phyloP scores from a whole-genome alignment of 2,888 invertebrate species.

The Ypsolopha sequella region DNA sequence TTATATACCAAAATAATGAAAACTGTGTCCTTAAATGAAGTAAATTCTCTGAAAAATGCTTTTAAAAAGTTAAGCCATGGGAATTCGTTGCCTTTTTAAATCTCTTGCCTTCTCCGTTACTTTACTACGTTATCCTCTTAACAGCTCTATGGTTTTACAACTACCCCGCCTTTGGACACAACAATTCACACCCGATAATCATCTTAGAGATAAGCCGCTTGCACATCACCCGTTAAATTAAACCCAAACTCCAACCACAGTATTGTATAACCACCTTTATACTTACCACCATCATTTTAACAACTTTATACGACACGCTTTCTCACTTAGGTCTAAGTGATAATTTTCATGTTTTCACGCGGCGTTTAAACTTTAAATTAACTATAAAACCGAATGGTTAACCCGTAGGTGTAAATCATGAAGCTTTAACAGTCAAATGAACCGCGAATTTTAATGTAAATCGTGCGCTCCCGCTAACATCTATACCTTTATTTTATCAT shows the following conservation, averaged over 20 bases:
- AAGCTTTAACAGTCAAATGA: too few relatives aligned
- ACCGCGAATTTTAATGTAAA: too few relatives aligned
- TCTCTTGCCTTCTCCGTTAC: neutral
- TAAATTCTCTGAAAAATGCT: too few relatives aligned
- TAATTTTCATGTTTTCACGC: neutral
- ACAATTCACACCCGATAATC: constrained; percentile 65
- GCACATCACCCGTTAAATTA: constrained; percentile 35
- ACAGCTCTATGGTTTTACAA: constrained; percentile 22
- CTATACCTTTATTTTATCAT: too few relatives aligned
- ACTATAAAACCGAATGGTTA: neutral
- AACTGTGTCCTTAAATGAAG: too few relatives aligned
- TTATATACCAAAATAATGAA: too few relatives aligned
- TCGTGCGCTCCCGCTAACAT: too few relatives aligned
- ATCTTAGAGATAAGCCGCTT: constrained; percentile 48
- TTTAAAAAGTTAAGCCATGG: too few relatives aligned
- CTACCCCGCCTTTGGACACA: constrained; percentile 30
- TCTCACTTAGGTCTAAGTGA: constrained; percentile 1
- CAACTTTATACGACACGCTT: neutral
- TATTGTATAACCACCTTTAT: neutral
- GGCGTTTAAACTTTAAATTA: neutral
- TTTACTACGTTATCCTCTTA: constrained; percentile 12
- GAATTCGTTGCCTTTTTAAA: neutral
- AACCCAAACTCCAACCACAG: constrained; percentile 18
- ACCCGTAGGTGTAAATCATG: too few relatives aligned
- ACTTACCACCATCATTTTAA: neutral